A percentile compares a stretch with the other conserved stretches of the same genome.
Conservation (phyloP, 2,797 vertebrate species). For the Anabas testudineus region DNA sequence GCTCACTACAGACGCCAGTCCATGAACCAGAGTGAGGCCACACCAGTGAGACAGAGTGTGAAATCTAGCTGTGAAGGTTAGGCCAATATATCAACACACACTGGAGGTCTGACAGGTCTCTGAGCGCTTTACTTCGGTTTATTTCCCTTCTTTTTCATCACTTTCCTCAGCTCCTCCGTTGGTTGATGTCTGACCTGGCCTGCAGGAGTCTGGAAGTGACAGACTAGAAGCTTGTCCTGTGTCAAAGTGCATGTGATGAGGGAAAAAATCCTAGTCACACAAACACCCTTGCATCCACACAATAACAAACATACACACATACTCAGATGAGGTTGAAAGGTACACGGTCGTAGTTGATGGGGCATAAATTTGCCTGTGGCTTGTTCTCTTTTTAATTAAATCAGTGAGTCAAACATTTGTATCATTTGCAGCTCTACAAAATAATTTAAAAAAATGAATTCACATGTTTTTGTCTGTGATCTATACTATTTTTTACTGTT, state of each 20-base stretch:
- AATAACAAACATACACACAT: neutral
- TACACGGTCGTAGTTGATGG: neutral
- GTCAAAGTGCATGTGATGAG: conserved; percentile 47
- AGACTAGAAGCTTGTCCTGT: conserved; percentile 61
- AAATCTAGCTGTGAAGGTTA: conserved; percentile 64
- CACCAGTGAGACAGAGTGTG: conserved; percentile 47
- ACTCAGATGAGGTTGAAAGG: neutral
- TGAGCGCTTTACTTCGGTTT: conserved; percentile 45
- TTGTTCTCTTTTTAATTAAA: conserved; percentile 1
- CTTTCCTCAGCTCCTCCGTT: conserved; percentile 45
- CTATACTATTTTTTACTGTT: neutral
- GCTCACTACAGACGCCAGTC: conserved; percentile 21
- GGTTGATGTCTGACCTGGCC: conserved; percentile 60
- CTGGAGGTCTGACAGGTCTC: conserved; percentile 53
- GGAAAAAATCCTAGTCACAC: conserved; percentile 33
- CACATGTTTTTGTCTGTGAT: neutral
- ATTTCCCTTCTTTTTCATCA: conserved; percentile 58
- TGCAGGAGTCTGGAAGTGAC: conserved; percentile 58
- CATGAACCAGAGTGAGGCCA: conserved; percentile 46
- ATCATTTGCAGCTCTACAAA: neutral
- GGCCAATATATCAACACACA: conserved; percentile 56
- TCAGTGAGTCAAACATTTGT: neutral
- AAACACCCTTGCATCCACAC: conserved; percentile 5
- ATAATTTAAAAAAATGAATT: neutral
- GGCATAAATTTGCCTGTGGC: conserved; percentile 2